phyloP scores from a whole-genome alignment of 2,888 invertebrate genomes.

The Flexamia atlantica region DNA sequence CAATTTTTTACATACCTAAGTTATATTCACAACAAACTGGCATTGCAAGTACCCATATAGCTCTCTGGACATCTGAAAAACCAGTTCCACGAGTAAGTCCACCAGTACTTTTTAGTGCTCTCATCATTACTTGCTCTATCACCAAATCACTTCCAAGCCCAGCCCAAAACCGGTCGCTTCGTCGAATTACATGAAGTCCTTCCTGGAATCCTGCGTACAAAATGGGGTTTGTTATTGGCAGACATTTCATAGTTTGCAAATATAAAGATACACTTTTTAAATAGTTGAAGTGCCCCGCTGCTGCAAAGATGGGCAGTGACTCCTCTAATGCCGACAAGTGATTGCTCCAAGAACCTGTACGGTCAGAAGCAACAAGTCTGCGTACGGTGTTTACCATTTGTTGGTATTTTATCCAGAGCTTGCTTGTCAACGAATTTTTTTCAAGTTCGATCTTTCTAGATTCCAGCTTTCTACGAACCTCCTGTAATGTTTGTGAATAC shows the following conservation, averaged over 20 bases:
- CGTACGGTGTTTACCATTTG: neutral
- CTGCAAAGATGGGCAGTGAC: neutral
- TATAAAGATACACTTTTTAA: neutral
- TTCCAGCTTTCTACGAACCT: neutral
- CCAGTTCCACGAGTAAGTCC: constrained; percentile 13
- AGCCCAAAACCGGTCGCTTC: neutral
- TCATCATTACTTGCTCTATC: neutral
- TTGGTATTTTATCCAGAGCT: neutral
- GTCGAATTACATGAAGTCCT: neutral
- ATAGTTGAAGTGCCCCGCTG: neutral
- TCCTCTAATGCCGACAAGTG: neutral
- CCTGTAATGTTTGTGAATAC: neutral
- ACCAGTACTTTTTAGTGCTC: neutral
- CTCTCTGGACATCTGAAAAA: neutral
- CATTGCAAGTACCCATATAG: neutral
- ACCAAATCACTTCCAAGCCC: neutral
- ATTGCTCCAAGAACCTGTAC: neutral
- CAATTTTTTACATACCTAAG: neutral
- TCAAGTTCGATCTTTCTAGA: neutral
- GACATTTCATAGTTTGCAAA: neutral
- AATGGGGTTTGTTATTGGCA: neutral
- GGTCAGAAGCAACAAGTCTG: neutral
- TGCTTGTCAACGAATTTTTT: neutral
- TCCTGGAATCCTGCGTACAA: neutral
- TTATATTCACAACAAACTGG: neutral